A percentile compares a stretch with the other conserved stretches of the same genome.
Evolutionary conservation across 2,888 invertebrate genomes (phyloP).

Genomic region (Glyphotaelius pellucidus): DNA sequence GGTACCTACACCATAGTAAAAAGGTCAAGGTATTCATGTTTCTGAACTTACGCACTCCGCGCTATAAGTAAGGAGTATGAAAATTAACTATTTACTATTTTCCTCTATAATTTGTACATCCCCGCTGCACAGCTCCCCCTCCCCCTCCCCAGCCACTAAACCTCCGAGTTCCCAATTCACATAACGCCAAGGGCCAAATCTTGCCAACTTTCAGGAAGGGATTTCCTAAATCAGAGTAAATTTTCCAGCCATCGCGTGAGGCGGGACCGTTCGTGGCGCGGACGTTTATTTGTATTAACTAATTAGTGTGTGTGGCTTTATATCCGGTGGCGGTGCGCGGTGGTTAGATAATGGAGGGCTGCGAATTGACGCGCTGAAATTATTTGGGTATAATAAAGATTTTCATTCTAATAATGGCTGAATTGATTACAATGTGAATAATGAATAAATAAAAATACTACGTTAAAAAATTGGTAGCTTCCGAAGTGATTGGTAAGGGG

Average conservation of each 20-base stretch:
- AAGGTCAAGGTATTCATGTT: too few relatives aligned
- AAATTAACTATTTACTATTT: neutral
- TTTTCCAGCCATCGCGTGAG: slow-evolving; percentile 31
- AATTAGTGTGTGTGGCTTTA: slow-evolving; percentile 29
- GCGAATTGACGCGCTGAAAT: neutral
- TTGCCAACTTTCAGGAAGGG: slow-evolving; percentile 50
- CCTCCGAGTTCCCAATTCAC: slow-evolving; percentile 43
- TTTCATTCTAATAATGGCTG: neutral
- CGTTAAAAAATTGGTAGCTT: too few relatives aligned
- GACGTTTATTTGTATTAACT: slow-evolving; percentile 40
- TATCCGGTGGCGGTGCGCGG: neutral
- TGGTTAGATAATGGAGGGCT: neutral
- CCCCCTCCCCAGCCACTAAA: slow-evolving; percentile 13
- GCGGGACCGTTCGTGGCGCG: slow-evolving; percentile 20
- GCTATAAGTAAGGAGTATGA: neutral
- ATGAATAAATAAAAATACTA: neutral
- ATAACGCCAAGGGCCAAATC: slow-evolving; percentile 53
- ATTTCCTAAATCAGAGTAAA: slow-evolving; percentile 41
- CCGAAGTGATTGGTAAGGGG: too few relatives aligned
- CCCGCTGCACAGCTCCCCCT: neutral
- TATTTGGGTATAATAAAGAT: neutral
- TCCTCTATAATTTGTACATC: neutral
- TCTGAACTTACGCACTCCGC: too few relatives aligned
- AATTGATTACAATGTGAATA: neutral
- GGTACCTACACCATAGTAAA: too few relatives aligned